phyloP scores from a whole-genome alignment of 1,140 invertebrate species.

The Ostrea denselamellosa region DNA sequence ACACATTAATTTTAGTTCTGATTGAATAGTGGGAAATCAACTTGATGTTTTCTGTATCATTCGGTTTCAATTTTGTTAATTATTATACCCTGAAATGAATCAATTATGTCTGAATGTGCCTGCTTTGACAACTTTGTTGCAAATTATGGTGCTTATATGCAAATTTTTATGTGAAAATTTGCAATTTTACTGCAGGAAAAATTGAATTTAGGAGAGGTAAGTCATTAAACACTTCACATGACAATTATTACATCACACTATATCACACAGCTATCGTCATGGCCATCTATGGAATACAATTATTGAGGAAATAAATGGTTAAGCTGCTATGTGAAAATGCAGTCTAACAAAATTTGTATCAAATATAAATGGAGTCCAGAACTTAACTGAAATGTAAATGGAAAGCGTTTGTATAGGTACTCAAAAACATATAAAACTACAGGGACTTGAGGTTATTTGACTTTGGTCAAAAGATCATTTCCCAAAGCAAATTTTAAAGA shows the following conservation, averaged over 20 bases:
- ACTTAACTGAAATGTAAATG: background rate
- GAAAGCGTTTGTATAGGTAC: background rate
- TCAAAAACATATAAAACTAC: background rate
- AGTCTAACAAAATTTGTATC: background rate
- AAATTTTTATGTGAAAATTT: background rate
- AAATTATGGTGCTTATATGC: conserved; percentile 22
- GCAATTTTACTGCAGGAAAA: conserved; percentile 28
- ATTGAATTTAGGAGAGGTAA: conserved; percentile 25
- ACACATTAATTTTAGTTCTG: background rate
- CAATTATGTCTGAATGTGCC: conserved; percentile 26
- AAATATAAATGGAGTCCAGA: background rate
- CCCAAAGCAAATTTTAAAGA: background rate
- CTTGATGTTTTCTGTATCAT: background rate
- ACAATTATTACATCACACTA: conserved; percentile 22
- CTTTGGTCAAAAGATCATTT: background rate
- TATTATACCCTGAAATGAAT: conserved; percentile 25
- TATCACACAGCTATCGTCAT: background rate
- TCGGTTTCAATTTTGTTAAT: conserved; percentile 21
- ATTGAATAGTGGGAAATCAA: conserved; percentile 35
- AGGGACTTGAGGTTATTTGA: background rate
- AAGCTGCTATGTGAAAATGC: background rate
- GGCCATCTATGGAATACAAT: conserved; percentile 13
- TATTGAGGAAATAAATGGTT: background rate
- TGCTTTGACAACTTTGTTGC: conserved; percentile 20
- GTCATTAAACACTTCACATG: conserved; percentile 12